phyloP scores from a whole-genome alignment of 2,888 invertebrate species.

The Gibbula magus region DNA sequence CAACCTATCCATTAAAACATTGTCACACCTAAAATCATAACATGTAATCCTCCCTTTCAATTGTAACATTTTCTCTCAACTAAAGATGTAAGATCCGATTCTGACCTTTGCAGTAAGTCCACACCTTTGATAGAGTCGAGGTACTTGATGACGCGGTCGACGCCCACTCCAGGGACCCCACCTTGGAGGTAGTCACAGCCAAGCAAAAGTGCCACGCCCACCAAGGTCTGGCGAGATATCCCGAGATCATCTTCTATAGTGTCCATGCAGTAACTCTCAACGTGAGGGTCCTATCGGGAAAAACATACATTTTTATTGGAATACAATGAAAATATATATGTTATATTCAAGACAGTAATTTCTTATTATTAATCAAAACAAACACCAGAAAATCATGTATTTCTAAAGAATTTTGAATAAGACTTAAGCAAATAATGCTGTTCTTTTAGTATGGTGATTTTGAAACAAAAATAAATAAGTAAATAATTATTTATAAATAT shows the following conservation, averaged over 20 bases:
- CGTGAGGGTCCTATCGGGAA: constrained; percentile 75
- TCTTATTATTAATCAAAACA: too few species aligned
- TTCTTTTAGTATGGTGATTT: too few species aligned
- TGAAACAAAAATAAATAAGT: too few species aligned
- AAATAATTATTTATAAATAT: too few species aligned
- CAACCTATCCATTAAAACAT: too few species aligned
- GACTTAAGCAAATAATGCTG: too few species aligned
- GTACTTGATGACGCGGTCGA: constrained; percentile 82
- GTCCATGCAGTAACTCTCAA: constrained; percentile 81
- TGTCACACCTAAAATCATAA: too few species aligned
- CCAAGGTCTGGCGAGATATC: constrained; percentile 87
- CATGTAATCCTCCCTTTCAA: too few species aligned
- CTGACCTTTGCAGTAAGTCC: constrained; percentile 60
- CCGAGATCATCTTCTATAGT: constrained; percentile 82
- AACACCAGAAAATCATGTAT: too few species aligned
- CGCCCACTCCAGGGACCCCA: constrained; percentile 86
- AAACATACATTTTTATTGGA: not conserved
- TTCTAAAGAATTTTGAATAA: too few species aligned
- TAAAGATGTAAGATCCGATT: not conserved
- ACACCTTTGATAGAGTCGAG: constrained; percentile 49
- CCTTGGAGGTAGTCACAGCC: constrained; percentile 89
- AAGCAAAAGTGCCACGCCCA: constrained; percentile 88
- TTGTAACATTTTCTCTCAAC: not conserved
- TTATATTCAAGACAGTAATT: too few species aligned
- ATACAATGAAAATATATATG: not conserved